Evolutionary conservation across 2,113 vertebrate genomes (phyloP), one percentile per base, ranked within the genome.

Genomic region (Callipepla squamata): DNA sequence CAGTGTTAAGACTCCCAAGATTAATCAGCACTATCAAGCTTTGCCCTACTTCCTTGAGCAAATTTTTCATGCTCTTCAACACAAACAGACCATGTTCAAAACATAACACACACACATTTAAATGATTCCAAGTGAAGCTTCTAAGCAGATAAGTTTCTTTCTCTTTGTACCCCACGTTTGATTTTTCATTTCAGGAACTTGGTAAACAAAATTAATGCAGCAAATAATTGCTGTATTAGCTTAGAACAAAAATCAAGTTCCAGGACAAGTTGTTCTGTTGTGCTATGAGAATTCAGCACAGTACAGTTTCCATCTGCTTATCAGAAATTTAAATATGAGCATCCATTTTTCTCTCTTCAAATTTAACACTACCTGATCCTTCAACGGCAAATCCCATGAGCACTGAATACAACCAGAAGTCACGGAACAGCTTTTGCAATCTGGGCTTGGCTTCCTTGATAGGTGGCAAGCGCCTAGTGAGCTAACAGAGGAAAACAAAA

Each of bases 341-440:
- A 81, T 45, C 63, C 59, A 23, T 3, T 17, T 2, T 57, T 4
- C 7, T 9, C 11, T 47, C 7, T 47, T 4, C 40, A 44, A 34
- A 51, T 36, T 36, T 63, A 5, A 45, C 19, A 81, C 77, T 98
- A 99, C 99, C 99, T 98, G 99, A 99, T 75, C 99, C 99, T 94
- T 99, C 99, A 92, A 98, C 98, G 13, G 99, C 99, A 87, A 99
- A 99, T 32, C 99, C 99, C 99, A 99, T 99, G 85, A 99, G 98
- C 51, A 99, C 99, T 0, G 99, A 99, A 91, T 99, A 99, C 70
- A 99, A 94, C 99, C 99, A 99, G 97, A 99, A 99, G 95, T 99
- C 99, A 4, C 99, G 97, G 97, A 99, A 99, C 81, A 99, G 98
- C 97, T 99, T 99, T 95, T 99, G 99, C 87, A 99, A 95, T 70